These are phyloP conservation scores for Mesaphorura yosii DNA, from an alignment of 1,140 invertebrate genomes.

Conservation along the genomic window DNA sequence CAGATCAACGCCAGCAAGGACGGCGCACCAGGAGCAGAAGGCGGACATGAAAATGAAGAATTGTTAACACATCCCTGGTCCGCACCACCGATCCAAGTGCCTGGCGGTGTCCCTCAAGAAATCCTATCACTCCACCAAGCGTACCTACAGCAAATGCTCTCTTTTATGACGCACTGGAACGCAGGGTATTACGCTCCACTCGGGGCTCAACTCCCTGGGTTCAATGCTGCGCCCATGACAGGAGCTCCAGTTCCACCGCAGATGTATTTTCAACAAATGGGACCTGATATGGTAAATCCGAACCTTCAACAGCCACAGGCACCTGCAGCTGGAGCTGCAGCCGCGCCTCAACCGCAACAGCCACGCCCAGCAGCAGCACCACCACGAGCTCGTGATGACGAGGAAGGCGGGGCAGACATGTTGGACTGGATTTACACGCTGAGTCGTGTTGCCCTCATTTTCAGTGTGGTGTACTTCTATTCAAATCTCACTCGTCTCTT, in stretches of 20 bases:
- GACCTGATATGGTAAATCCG: conserved; percentile 1
- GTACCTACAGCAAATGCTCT: conserved; percentile 28
- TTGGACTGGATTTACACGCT: conserved; percentile 31
- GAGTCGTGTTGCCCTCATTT: conserved; percentile 23
- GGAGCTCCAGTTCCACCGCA: neutral
- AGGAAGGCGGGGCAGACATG: conserved; percentile 25
- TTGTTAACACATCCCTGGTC: too few species aligned
- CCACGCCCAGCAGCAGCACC: neutral
- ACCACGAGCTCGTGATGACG: conserved; percentile 17
- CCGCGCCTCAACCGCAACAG: neutral
- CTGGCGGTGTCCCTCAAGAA: conserved; percentile 22
- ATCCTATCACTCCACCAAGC: conserved; percentile 23
- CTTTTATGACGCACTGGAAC: conserved; percentile 27
- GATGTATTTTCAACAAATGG: neutral
- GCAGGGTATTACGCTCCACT: neutral
- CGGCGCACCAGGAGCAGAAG: neutral
- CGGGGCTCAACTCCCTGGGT: neutral
- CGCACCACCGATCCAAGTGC: neutral
- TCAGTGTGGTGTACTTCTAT: conserved; percentile 31
- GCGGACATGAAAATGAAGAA: too few species aligned
- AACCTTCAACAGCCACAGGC: neutral
- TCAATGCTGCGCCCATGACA: neutral
- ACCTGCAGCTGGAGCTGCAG: neutral
- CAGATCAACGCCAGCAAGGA: neutral
- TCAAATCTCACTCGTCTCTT: conserved; percentile 29